Base-by-base conservation (phyloP, 2,797 vertebrate genomes). In the Poecilia picta region DNA sequence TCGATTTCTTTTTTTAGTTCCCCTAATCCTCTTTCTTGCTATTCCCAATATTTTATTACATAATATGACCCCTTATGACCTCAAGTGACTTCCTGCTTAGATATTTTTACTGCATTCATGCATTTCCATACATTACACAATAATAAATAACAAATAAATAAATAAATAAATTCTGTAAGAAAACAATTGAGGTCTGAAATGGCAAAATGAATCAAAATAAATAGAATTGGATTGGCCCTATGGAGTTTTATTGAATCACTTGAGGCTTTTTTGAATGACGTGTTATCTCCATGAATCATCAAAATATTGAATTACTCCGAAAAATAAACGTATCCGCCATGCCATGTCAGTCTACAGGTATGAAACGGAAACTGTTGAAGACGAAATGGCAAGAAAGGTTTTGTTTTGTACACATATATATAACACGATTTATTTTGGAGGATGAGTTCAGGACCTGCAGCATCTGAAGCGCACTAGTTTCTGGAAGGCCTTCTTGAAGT, bases 401-500 rank as follows among this genome's bases (percentile, higher is more conserved):
- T 47, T 16, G 16, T 18, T 18, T 47, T 47, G 23, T 25, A 8
- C 8, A 20, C 47, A 47, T 71, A 16, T 8, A 71, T 15, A 7
- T 45, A n/a, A 45, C 41, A 71, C 8, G 25, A 16, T 15, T 46
- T 53, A 51, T 16, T 64, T 23, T 43, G 53, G 12, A n/a, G 33
- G 39, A 23, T 62, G 36, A 64, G 62, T 71, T 94, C 87, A 94
- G 16, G 81, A 74, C 64, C 89, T 87, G 89, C 93, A 96, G 93
- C 97, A 97, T 90, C 95, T 96, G 92, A 98, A 97, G 91, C 96
- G 97, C 85, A 98, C 93, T 73, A 99, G 96, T 96, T 98, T 99
- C 82, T 99, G 97, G 90, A 99, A 99, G 36, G 98, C 98, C 87
- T 97, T 98, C 90, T 99, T 99, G 95, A 99, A 99, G 94, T 99